These are phyloP conservation scores for Orcinus orca DNA, from an alignment of 2,113 vertebrate species.

Conservation along the genomic window DNA sequence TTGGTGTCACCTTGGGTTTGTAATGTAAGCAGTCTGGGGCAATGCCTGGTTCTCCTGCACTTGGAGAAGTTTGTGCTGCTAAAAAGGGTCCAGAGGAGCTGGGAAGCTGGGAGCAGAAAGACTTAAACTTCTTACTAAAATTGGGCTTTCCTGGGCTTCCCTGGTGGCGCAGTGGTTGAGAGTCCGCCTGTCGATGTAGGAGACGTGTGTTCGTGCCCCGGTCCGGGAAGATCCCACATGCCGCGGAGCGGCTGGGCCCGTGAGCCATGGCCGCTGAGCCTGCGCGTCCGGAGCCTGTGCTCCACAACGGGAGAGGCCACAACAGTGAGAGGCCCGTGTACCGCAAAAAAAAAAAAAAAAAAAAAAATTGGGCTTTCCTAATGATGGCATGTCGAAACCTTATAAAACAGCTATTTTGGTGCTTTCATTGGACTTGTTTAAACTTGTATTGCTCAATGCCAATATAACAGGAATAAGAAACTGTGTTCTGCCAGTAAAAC, in stretches of 20 bases:
- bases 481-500: slow-evolving; percentile 41
- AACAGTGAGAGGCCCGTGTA: too few relatives aligned
- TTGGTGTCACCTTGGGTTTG: neutral
- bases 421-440: slow-evolving; percentile 31
- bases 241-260: too few relatives aligned
- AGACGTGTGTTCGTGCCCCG: too few relatives aligned
- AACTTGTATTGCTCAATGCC: neutral
- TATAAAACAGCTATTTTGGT: slow-evolving; percentile 35
- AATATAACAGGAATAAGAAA: slow-evolving; percentile 23
- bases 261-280: too few relatives aligned
- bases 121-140: slow-evolving; percentile 41
- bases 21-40: neutral
- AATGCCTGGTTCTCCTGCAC: neutral
- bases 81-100: neutral
- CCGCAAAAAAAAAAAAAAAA: too few relatives aligned
- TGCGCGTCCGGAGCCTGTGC: too few relatives aligned
- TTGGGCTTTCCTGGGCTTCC: neutral
- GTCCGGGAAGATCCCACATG: too few relatives aligned
- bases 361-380: neutral
- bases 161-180: too few relatives aligned
- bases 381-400: neutral
- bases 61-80: neutral
- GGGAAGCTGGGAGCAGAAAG: neutral
- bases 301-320: too few relatives aligned
- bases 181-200: too few relatives aligned